Evolutionary conservation across 2,113 vertebrate species (phyloP), one percentile per base, ranked within the genome.

Genomic region (Pteruthius melanotis): DNA sequence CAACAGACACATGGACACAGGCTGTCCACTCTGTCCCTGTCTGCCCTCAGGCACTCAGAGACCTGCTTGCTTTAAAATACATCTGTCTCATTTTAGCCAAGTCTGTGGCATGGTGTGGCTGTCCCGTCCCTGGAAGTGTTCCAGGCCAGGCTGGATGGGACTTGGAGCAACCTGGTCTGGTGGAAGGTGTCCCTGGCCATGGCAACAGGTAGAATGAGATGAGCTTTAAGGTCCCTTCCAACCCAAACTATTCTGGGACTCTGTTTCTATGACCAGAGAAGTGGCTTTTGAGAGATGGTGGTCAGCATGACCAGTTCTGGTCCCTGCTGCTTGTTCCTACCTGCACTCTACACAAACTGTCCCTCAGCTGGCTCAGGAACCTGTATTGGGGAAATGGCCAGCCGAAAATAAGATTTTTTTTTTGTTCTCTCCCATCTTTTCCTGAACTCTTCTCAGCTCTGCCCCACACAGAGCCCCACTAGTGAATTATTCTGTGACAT

Each of bases 1-100:
- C 23, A 30, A 37, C 28, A 68, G 57, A 7, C 27, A 75, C 27
- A 59, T 1, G n/a, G 50, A n/a, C 15, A 59, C 0, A 1, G 21
- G n/a, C 52, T 50, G 13, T 44, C 42, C 31, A 2, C 40, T 37
- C 42, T 3, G 0, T 4, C 35, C 23, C 42, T 14, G 5, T 17
- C 64, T 70, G 63, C 28, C 47, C 53, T 78, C 70, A 24, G 65
- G 59, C 65, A 64, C n/a, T 56, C 35, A 59, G 42, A 77, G 15
- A 45, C 33, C 42, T 39, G 30, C 37, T 83, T 91, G 83, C 76
- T 89, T 76, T 74, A 26, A 71, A 85, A 56, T 11, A n/a, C 0
- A 13, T 24, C 68, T 65, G 37, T 27, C 35, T 60, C 49, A 22
- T 61, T 89, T 84, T 7, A 87, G 30, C 44, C 57, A 50, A 12